Conservation (phyloP, 2,113 vertebrate species). For the Callospermophilus lateralis region DNA sequence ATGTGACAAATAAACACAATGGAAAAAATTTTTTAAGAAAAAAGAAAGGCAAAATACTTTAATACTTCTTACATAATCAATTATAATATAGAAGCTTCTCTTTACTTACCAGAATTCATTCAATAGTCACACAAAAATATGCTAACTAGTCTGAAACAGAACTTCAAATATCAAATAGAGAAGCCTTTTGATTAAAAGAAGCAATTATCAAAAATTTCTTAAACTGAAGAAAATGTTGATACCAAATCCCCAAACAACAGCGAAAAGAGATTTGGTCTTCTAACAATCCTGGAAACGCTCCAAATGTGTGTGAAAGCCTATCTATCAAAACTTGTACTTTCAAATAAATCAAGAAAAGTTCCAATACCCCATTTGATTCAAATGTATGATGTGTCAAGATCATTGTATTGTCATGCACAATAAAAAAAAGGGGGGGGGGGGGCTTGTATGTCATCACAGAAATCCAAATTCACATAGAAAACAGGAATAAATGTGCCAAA, state of each 20-base stretch:
- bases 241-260: background rate
- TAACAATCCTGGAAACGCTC: background rate
- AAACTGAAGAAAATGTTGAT: background rate
- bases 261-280: background rate
- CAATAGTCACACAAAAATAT: background rate
- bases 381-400: too few species aligned
- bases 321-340: slow-evolving; percentile 37
- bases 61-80: background rate
- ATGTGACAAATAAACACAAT: background rate
- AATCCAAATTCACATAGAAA: slow-evolving; percentile 17
- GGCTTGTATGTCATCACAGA: background rate
- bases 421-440: too few species aligned
- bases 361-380: too few species aligned
- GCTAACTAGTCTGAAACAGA: background rate
- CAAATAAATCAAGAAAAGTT: background rate
- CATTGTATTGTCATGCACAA: too few species aligned
- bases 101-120: slow-evolving; percentile 39
- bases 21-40: slow-evolving; percentile 20
- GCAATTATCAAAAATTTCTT: background rate
- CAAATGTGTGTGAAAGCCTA: background rate
- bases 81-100: slow-evolving; percentile 3
- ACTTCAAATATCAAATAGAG: slow-evolving; percentile 20
- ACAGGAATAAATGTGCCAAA: background rate
- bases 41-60: background rate
- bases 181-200: background rate